Evolutionary conservation across 23 tunicate species (phyloP), one percentile per base, ranked within the genome.

Genomic region (Aplidium turbinatum): DNA sequence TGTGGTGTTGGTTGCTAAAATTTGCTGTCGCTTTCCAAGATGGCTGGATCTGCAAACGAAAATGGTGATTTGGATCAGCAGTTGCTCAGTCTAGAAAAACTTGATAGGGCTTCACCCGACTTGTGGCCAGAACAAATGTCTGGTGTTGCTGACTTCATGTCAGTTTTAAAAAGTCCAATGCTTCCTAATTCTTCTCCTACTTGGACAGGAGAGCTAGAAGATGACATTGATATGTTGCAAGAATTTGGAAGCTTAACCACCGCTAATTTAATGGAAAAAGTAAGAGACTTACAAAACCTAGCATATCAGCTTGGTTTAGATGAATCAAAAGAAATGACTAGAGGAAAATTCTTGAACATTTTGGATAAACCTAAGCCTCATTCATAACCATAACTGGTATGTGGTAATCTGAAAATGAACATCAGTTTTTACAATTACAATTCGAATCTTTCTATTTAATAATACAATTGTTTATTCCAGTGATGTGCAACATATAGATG

Each of bases 41-140:
- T 70, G 76, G 9, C 65, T 3, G 47, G 48, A 6, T 19, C 65
- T 24, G 18, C 54, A 6, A 81, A 61, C 42, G 79, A 53, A 1
- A 55, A 55, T 55, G 62, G 20, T 0, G 87, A 81, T 1, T 50
- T 81, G 46, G 83, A 75, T 29, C 76, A 88, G 57, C 96, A 88
- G 39, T 67, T 88, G 35, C 33, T 88, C 26, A 88, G 97, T 32
- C 79, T 78, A 16, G 97, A 91, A 52, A 91, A 84, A 66, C 66
- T 91, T 46, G 97, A 91, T 47, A 50, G 97, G 22, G 83, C 97
- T 6, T 91, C 97, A 0, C 97, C 97, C 5, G 97, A 91, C 58
- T 46, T 91, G 26, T 91, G 97, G 97, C 97, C 97, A 0, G 97
- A 91, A 53, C 91, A 91, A 47, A 70, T 89, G 96, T 21, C 73